Percentiles rank a stretch among this genome's conserved stretches.
Evolutionary conservation across 2,113 vertebrate species (phyloP).

Genomic region (Chionodraco myersi): DNA sequence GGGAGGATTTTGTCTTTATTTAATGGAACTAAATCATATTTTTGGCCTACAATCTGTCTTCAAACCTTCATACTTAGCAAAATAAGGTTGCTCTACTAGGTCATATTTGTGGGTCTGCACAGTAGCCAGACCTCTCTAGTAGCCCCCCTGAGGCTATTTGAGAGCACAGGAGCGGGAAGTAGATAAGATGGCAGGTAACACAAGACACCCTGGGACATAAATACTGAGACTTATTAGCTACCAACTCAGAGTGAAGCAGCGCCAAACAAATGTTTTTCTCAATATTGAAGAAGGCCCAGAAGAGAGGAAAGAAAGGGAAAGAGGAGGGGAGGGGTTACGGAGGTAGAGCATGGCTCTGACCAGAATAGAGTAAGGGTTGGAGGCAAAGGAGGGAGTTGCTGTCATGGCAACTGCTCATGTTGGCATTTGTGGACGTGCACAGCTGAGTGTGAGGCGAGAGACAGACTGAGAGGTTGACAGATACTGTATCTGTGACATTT

Average conservation of each 20-base stretch:
- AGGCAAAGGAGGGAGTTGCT: constrained; percentile 31
- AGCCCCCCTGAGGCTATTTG: constrained; percentile 24
- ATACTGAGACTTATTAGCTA: constrained; percentile 50
- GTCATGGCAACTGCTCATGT: constrained; percentile 43
- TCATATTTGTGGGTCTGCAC: constrained; percentile 14
- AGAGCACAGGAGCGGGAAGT: constrained; percentile 48
- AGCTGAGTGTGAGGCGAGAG: constrained; percentile 40
- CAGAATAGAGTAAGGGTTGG: constrained; percentile 19
- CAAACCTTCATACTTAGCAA: constrained; percentile 7
- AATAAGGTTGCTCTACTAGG: background rate
- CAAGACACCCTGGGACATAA: constrained; percentile 54
- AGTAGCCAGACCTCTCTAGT: constrained; percentile 12
- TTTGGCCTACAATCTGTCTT: background rate
- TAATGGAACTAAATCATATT: background rate
- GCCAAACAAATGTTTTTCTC: constrained; percentile 34
- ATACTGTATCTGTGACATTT: constrained; percentile 66
- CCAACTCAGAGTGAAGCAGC: constrained; percentile 23
- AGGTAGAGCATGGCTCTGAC: background rate
- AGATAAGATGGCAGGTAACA: constrained; percentile 63
- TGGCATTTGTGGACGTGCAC: constrained; percentile 53
- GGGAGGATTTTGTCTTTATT: background rate
- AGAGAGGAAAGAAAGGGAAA: background rate
- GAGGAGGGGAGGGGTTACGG: background rate
- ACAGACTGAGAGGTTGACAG: constrained; percentile 38
- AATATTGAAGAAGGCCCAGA: constrained; percentile 6